Conservation (phyloP, 2,797 vertebrate genomes). For the Stomatorhinus walkeri region DNA sequence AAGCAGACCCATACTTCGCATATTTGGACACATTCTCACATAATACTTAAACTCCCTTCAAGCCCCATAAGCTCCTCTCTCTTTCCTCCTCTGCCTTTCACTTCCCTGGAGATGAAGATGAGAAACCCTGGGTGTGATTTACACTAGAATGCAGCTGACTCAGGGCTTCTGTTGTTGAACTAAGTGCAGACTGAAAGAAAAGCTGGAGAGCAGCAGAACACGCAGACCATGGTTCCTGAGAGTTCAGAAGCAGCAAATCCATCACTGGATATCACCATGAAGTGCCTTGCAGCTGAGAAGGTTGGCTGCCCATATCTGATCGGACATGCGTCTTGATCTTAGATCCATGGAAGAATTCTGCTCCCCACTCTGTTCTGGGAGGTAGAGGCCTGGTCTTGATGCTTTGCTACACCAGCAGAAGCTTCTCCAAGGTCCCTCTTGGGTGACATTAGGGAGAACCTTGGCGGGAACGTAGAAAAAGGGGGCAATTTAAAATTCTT, state of each 20-base stretch:
- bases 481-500: not conserved
- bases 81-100: not conserved
- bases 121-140: slow-evolving; percentile 6
- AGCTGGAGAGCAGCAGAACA: not conserved
- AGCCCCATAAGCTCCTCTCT: not conserved
- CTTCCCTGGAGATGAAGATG: not conserved
- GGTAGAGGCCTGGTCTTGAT: not conserved
- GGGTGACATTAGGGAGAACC: not conserved
- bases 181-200: slow-evolving; percentile 14
- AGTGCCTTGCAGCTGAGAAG: not conserved
- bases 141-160: not conserved
- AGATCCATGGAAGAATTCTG: not conserved
- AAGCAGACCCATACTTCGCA: not conserved
- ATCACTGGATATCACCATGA: not conserved
- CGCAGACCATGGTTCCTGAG: not conserved
- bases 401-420: not conserved
- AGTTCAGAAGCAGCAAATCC: not conserved
- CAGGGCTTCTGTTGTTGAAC: slow-evolving; percentile 8
- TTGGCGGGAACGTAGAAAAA: not conserved
- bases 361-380: not conserved
- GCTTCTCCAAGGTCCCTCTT: not conserved
- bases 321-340: not conserved
- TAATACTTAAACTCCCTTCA: not conserved
- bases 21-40: not conserved
- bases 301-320: not conserved